Conservation (phyloP, 1,140 invertebrate genomes). For the Brevipalpus yothersi region DNA sequence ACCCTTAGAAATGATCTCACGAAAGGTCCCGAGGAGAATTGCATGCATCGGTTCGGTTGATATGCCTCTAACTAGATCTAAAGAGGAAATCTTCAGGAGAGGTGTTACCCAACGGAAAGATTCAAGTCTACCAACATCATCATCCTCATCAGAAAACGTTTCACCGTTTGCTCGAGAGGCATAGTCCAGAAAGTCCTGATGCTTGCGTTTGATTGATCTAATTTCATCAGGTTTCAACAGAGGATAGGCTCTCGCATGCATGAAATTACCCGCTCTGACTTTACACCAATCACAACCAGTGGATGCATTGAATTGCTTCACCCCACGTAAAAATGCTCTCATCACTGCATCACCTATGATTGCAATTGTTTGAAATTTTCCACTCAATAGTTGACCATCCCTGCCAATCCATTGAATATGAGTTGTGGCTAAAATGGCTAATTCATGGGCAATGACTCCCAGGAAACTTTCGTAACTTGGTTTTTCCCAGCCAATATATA, state of each 20-base stretch:
- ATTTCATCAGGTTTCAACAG: background rate
- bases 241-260: background rate
- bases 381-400: background rate
- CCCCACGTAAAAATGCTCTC: background rate
- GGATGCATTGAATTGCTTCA: background rate
- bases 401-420: background rate
- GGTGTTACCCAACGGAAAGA: background rate
- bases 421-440: background rate
- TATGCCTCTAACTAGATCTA: background rate
- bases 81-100: background rate
- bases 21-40: background rate
- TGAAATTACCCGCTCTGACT: background rate
- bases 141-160: background rate
- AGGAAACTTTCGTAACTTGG: background rate
- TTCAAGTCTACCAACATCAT: background rate
- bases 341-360: background rate
- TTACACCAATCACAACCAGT: background rate
- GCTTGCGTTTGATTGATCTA: background rate
- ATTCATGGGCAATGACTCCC: background rate
- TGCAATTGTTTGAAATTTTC: background rate
- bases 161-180: background rate
- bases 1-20: background rate
- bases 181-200: background rate
- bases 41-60: background rate
- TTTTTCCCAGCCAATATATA: background rate